phyloP scores from a whole-genome alignment of 2,797 vertebrate species.

The Enteromius viviparus region DNA sequence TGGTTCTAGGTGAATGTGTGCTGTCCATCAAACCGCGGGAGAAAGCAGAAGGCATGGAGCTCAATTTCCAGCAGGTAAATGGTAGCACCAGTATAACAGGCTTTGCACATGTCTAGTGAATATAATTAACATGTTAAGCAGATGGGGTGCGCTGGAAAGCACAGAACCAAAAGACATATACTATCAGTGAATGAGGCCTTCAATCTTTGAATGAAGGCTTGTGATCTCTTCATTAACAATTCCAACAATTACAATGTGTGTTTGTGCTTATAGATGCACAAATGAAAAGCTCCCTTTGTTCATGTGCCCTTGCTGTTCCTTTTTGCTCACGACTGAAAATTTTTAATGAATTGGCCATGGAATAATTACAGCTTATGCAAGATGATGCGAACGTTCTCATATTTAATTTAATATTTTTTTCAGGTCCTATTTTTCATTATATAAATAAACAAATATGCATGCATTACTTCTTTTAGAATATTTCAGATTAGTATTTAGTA shows the following conservation, averaged over 20 bases:
- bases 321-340: background rate
- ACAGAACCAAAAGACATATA: background rate
- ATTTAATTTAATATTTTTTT: background rate
- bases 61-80: slow-evolving; percentile 94
- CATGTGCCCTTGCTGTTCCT: background rate
- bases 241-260: background rate
- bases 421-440: background rate
- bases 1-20: slow-evolving; percentile 86
- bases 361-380: background rate
- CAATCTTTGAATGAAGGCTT: slow-evolving; percentile 13
- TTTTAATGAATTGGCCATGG: background rate
- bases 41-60: slow-evolving; percentile 87
- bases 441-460: background rate
- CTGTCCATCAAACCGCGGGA: slow-evolving; percentile 87
- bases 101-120: background rate
- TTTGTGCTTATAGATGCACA: slow-evolving; percentile 34
- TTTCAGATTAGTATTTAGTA: background rate
- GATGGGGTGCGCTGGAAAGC: background rate
- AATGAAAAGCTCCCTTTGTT: slow-evolving; percentile 21
- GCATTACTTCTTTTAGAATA: background rate
- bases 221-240: slow-evolving; percentile 36
- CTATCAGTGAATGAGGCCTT: background rate
- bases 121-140: slow-evolving; percentile 26
- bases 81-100: background rate
- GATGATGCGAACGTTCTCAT: background rate